Evolutionary conservation across 2,888 invertebrate species (phyloP), one percentile per base, ranked within the genome.

Genomic region (Tanypteryx hageni): DNA sequence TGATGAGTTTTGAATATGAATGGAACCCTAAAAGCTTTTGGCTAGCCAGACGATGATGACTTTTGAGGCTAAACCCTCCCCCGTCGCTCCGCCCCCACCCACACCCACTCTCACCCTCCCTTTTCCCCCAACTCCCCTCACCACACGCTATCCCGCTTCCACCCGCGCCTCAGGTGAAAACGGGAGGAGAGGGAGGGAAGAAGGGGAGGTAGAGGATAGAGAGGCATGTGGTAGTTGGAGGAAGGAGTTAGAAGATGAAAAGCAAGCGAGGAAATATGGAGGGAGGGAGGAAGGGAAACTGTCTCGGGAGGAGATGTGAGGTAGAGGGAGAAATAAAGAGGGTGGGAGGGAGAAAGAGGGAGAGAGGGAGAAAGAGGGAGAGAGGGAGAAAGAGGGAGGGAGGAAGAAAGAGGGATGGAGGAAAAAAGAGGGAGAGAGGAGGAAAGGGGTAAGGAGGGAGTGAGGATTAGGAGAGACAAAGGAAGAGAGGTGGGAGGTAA

Each of bases 1-100:
- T 59, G 61, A 31, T 31, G 86, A 86, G 61, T 56, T 84, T 56
- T 84, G 86, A 86, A 86, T 86, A 64, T 86, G 86, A 86, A 86
- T 86, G 86, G 86, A 27, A 61, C 86, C 86, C 59, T 86, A 86
- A 86, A 86, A 86, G 59, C 86, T 86, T 86, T 86, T 61, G 61
- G 86, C 86, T 27, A 58, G 27, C 86, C 86, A 61, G 86, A 86
- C 86, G 86, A 86, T 86, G 86, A 86, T 86, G 86, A 86, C 86
- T 86, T 61, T 31, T 14, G 83, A 44, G 44, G 44, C 44, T 44
- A 68, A 31, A 59, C 44, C 85, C 86, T 27, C 14, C 61, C 61
- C 27, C 14, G 16, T 18, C 9, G 18, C 68, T 44, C 44, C 3
- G 5, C 44, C 44, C 44, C 44, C 44, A 44, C 44, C 44, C 44